Evolutionary conservation across 2,888 invertebrate species (phyloP), one percentile per base, ranked within the genome.

Genomic region (Pelosia muscerda): DNA sequence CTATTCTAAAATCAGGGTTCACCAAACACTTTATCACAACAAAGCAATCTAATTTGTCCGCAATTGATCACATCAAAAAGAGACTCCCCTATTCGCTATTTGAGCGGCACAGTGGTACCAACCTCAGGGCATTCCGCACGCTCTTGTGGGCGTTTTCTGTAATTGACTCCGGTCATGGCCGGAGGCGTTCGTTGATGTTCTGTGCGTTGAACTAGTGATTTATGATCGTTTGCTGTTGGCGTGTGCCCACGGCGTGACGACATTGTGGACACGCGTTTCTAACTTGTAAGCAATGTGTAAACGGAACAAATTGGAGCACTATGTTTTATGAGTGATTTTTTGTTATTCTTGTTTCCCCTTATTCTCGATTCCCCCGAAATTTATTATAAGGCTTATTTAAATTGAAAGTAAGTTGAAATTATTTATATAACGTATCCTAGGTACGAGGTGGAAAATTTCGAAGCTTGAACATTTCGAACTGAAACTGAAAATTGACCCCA

Each of bases 181-280:
- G 78, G 77, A 76, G 86, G 84, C 85, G 78, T 76, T 38, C 74
- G 75, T 76, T 79, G n/a, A 75, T 82, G 83, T 84, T 77, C 74
- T 75, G 75, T 77, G 74, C 78, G 81, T 78, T 79, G 79, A 77
- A 66, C 68, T 66, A 70, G 69, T 85, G 85, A 87, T 85, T 87
- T 86, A 86, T 82, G 86, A 79, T 64, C 70, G 71, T 65, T 74
- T 86, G 86, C 76, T 74, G 75, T 62, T 78, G 77, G 78, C 86
- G 60, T 79, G 81, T 67, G 77, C 82, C 83, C 79, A 38, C 62
- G 55, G 38, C 56, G 42, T 57, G 60, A 55, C 55, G 49, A 66
- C 55, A 63, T 54, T 31, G 25, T 15, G 38, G 38, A 58, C 54
- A 54, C 49, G 31, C 62, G 22, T 58, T 60, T 64, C 49, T 63